Evolutionary conservation across 2,797 vertebrate genomes (phyloP).

Genomic region (Muscicapa comitata): DNA sequence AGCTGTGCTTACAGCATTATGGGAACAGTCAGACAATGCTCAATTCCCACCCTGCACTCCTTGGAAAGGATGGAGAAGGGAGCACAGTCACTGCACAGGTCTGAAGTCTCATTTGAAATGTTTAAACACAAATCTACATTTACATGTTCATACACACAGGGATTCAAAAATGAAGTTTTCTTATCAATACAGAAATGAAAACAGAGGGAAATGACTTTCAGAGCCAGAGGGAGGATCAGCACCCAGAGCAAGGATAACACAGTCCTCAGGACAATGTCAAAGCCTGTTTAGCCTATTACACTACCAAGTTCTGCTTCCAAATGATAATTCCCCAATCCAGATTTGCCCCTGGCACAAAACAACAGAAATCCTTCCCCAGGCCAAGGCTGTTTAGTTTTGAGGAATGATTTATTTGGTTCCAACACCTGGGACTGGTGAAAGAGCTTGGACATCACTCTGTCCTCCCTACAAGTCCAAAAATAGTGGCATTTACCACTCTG

Average conservation of each 20-base stretch:
- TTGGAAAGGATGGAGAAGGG: not conserved
- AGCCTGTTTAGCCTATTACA: not conserved
- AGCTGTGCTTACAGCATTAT: not conserved
- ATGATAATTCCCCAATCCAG: not conserved
- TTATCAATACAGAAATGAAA: conserved; percentile 18
- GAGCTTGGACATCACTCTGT: not conserved
- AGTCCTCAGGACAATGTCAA: not conserved
- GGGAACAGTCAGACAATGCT: not conserved
- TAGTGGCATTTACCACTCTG: not conserved
- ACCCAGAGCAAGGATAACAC: not conserved
- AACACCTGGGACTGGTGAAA: not conserved
- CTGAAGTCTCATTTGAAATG: not conserved
- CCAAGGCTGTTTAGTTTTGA: not conserved
- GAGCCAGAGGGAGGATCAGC: conserved; percentile 4
- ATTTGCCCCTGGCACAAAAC: not conserved
- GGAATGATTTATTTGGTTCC: not conserved
- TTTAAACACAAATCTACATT: not conserved
- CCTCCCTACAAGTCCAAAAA: not conserved
- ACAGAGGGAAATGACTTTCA: not conserved
- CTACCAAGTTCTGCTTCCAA: not conserved
- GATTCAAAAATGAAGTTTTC: not conserved
- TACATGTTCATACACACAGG: not conserved
- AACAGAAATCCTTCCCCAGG: not conserved
- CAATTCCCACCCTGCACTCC: not conserved
- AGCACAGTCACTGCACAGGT: not conserved